Conservation (phyloP, 1,140 invertebrate genomes). For the Pseudomyrmex flavicornis region DNA sequence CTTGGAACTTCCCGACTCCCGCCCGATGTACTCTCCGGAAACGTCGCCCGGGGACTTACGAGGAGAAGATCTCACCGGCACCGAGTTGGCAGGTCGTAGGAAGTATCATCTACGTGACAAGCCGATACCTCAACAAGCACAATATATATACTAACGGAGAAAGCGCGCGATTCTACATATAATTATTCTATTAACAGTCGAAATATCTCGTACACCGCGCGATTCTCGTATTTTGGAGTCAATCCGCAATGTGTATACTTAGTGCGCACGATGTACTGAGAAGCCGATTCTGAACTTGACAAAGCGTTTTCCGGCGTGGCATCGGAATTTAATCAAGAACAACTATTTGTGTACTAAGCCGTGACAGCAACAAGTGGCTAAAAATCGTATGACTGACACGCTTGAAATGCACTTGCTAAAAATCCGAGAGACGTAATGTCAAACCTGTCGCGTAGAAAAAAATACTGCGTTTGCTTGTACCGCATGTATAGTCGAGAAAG, state of each 20-base stretch:
- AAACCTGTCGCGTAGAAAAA: constrained; percentile 9
- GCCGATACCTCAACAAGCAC: constrained; percentile 34
- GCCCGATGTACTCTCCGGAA: constrained; percentile 47
- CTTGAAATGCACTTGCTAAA: constrained; percentile 24
- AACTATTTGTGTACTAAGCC: constrained; percentile 41
- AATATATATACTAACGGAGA: background rate
- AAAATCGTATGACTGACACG: constrained; percentile 35
- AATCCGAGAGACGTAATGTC: constrained; percentile 19
- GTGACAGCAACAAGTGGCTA: constrained; percentile 60
- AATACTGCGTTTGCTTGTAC: background rate
- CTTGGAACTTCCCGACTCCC: constrained; percentile 64
- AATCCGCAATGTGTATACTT: background rate
- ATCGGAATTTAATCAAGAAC: constrained; percentile 53
- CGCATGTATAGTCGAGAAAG: background rate
- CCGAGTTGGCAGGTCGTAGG: constrained; percentile 56
- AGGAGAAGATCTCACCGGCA: constrained; percentile 55
- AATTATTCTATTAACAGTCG: constrained; percentile 25
- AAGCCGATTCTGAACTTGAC: background rate
- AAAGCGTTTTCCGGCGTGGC: background rate
- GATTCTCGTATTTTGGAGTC: background rate
- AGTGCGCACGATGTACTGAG: background rate
- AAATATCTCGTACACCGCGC: background rate
- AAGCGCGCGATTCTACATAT: constrained; percentile 7
- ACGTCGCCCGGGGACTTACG: constrained; percentile 67
- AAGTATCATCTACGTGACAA: constrained; percentile 66